Percentiles rank a stretch among this genome's conserved stretches.
Conservation (phyloP, 2,888 invertebrate genomes). For the Eupithecia subumbrata region DNA sequence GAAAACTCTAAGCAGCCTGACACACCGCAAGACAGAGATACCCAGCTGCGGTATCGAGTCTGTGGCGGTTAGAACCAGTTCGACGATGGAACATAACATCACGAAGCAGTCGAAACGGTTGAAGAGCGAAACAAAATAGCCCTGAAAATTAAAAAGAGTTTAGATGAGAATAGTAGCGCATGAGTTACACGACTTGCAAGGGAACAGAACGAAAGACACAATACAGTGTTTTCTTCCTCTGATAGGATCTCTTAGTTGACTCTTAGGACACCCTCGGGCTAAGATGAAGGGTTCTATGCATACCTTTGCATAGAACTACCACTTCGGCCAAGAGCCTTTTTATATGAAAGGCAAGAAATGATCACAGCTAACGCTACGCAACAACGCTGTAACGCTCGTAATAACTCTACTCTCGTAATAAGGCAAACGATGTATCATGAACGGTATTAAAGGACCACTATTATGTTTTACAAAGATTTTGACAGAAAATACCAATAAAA, state of each 20-base stretch:
- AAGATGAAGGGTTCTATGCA: too few relatives aligned
- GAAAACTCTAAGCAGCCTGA: slow-evolving; percentile 97
- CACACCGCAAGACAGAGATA: slow-evolving; percentile 98
- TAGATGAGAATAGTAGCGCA: background rate
- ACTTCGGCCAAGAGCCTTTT: background rate
- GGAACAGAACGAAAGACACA: background rate
- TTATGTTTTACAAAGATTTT: too few relatives aligned
- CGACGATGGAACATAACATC: slow-evolving; percentile 98
- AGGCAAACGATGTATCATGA: too few relatives aligned
- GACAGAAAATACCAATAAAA: background rate
- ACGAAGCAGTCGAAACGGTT: slow-evolving; percentile 99
- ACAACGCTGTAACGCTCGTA: background rate
- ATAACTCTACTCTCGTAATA: too few relatives aligned
- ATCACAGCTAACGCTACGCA: too few relatives aligned
- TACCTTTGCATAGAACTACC: too few relatives aligned
- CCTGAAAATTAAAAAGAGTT: slow-evolving; percentile 79
- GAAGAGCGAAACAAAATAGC: slow-evolving; percentile 99
- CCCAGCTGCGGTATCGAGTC: slow-evolving; percentile 98
- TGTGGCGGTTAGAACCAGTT: slow-evolving; percentile 94
- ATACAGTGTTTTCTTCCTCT: too few relatives aligned
- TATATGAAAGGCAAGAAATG: background rate
- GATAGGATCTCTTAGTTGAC: too few relatives aligned
- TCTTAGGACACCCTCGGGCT: too few relatives aligned
- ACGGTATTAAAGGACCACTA: too few relatives aligned
- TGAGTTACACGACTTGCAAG: background rate